These are phyloP conservation scores for Lordiphosa fenestrarum DNA, from an alignment of 2,888 invertebrate genomes.

Conservation along the genomic window DNA sequence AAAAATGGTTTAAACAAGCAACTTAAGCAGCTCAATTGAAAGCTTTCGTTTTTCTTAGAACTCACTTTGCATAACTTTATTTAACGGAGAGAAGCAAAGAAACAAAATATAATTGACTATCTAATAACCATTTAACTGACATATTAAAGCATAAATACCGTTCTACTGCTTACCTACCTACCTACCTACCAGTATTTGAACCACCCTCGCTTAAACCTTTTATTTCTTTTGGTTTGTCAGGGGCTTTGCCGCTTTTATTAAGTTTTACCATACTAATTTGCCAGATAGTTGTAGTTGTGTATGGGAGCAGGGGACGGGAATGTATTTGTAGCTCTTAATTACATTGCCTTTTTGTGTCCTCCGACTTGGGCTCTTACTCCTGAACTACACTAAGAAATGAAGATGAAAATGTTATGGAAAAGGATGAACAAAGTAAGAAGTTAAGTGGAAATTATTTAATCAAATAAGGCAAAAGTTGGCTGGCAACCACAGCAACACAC, in stretches of 20 bases:
- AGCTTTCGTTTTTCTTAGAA: too few species aligned
- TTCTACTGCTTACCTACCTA: too few species aligned
- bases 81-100: too few species aligned
- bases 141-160: too few species aligned
- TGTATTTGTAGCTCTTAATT: slow-evolving; percentile 56
- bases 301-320: slow-evolving; percentile 12
- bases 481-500: slow-evolving; percentile 18
- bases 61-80: too few species aligned
- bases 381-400: slow-evolving; percentile 21
- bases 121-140: too few species aligned
- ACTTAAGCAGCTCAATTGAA: too few species aligned
- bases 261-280: slow-evolving; percentile 70
- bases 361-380: slow-evolving; percentile 13
- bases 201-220: slow-evolving; percentile 32
- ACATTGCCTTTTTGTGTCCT: slow-evolving; percentile 42
- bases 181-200: too few species aligned
- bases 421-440: slow-evolving; percentile 46
- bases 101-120: too few species aligned
- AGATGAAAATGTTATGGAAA: slow-evolving; percentile 6
- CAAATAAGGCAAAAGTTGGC: slow-evolving; percentile 61
- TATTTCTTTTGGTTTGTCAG: slow-evolving; percentile 30
- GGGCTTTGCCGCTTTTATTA: slow-evolving; percentile 40
- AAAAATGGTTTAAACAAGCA: too few species aligned
- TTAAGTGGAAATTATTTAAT: slow-evolving; percentile 75
- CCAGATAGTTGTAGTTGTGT: slow-evolving; percentile 43